phyloP scores from a whole-genome alignment of 2,888 invertebrate species.

The Clitarchus hookeri region DNA sequence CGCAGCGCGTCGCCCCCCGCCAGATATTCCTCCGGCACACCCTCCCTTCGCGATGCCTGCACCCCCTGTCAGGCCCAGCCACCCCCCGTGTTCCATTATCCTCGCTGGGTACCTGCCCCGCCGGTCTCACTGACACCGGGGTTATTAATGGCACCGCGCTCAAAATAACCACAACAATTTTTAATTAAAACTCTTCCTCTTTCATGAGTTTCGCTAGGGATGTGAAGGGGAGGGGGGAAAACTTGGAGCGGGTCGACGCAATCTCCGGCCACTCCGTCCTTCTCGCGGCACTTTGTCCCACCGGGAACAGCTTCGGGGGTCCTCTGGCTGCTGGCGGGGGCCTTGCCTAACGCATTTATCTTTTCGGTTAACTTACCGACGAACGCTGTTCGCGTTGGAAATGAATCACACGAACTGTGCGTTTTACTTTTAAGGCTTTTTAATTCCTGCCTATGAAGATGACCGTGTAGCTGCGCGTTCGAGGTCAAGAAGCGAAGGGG shows the following conservation, averaged over 20 bases:
- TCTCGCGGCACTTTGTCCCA: not conserved
- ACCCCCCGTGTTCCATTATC: not conserved
- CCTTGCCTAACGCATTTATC: no score
- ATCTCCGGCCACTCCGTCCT: not conserved
- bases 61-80: not conserved
- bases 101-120: not conserved
- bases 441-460: no score
- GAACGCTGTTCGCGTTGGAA: no score
- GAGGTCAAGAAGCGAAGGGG: no score
- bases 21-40: not conserved
- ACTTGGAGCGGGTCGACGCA: not conserved
- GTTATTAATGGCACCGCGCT: slow-evolving; percentile 4
- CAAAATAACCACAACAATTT: slow-evolving; percentile 14
- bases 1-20: not conserved
- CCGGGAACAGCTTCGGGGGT: not conserved
- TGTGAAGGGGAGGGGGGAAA: not conserved
- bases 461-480: no score
- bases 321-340: not conserved
- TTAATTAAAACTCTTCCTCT: slow-evolving; percentile 14
- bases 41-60: not conserved
- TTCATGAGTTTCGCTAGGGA: not conserved
- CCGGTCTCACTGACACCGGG: not conserved
- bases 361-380: no score
- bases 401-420: no score
- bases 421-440: no score